Conservation (phyloP, 1,140 invertebrate genomes). For the Lucilia cuprina region DNA sequence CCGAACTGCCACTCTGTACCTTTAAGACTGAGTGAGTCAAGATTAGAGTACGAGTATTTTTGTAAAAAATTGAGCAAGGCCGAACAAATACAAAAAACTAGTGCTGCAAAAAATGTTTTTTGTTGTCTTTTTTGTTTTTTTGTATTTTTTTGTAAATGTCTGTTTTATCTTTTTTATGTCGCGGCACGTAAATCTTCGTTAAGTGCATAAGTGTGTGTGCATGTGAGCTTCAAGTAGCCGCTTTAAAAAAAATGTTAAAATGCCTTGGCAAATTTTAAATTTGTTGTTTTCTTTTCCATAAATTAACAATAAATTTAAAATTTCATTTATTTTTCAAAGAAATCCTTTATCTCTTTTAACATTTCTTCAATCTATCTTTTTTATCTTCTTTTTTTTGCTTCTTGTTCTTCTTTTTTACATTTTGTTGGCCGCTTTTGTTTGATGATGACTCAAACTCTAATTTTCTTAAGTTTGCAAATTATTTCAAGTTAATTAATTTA, state of each 20-base stretch:
- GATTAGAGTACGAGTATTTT: conserved; percentile 28
- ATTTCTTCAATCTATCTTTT: not conserved
- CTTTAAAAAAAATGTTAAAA: not conserved
- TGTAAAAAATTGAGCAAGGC: conserved; percentile 28
- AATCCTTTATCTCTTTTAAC: not conserved
- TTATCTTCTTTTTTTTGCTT: conserved; percentile 10
- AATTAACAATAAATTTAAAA: not conserved
- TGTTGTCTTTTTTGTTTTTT: not conserved
- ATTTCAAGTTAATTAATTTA: not conserved
- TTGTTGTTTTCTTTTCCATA: too few species aligned
- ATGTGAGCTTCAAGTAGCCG: not conserved
- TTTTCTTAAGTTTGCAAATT: not conserved
- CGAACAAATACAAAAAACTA: conserved; percentile 7
- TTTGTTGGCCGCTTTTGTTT: conserved; percentile 14
- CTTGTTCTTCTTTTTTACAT: conserved; percentile 8
- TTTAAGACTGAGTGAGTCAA: conserved; percentile 35
- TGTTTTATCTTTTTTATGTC: conserved; percentile 20
- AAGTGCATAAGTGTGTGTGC: not conserved
- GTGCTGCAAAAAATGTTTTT: not conserved
- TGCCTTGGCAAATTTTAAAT: too few species aligned
- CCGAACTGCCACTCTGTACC: conserved; percentile 33
- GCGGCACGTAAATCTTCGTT: conserved; percentile 16
- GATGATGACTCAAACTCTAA: not conserved
- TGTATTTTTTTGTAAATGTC: conserved; percentile 22
- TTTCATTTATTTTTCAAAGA: not conserved